Percentiles rank a stretch among this genome's conserved stretches.
These are phyloP conservation scores for Noctua pronuba DNA, from an alignment of 2,888 invertebrate species.

Conservation along the genomic window DNA sequence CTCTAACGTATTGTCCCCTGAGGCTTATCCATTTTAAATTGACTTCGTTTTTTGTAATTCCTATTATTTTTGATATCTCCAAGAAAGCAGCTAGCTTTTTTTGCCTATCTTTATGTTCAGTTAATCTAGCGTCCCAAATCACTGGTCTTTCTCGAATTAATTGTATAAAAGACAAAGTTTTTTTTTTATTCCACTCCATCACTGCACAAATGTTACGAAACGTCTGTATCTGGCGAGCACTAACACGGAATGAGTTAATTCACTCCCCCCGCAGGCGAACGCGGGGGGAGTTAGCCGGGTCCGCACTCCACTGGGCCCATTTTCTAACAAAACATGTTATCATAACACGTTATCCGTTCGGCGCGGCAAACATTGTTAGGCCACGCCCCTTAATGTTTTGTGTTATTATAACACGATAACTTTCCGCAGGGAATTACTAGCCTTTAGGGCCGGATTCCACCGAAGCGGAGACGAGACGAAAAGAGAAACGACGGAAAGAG, in stretches of 20 bases:
- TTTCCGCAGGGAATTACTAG: neutral
- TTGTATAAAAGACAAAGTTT: neutral
- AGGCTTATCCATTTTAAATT: constrained; percentile 1
- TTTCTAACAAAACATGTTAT: constrained; percentile 5
- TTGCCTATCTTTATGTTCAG: neutral
- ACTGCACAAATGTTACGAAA: neutral
- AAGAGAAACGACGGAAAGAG: too few species aligned
- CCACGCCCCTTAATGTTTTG: neutral
- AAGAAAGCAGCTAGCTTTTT: neutral
- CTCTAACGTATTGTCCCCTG: constrained; percentile 6
- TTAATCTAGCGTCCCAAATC: neutral
- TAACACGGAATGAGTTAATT: neutral
- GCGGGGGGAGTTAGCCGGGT: neutral
- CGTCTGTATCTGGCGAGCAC: neutral
- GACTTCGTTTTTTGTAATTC: neutral
- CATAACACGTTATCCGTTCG: neutral
- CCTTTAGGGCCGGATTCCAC: neutral
- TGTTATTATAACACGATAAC: neutral
- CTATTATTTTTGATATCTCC: constrained; percentile 8
- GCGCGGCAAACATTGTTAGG: neutral
- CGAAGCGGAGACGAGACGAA: too few species aligned
- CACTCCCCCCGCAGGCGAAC: neutral
- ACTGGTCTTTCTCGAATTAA: constrained; percentile 8
- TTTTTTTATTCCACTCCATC: neutral
- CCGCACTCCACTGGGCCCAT: neutral